Evolutionary conservation across 2,888 invertebrate species (phyloP).

Genomic region (Pyrochroa serraticornis): DNA sequence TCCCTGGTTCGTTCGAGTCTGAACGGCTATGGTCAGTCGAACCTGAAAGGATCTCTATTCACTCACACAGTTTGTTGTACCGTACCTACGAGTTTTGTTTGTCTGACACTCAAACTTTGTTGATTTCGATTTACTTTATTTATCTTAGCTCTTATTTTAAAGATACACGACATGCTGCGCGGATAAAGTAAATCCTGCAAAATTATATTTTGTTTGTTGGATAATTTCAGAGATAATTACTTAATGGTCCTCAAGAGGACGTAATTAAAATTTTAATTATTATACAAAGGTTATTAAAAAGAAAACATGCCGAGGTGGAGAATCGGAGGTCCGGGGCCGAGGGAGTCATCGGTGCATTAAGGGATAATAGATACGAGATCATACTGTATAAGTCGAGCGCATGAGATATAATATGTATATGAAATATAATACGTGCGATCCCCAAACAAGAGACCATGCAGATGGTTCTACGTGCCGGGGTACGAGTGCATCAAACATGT

Average conservation of each 20-base stretch:
- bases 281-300: neutral
- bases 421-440: constrained; percentile 48
- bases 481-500: constrained; percentile 51
- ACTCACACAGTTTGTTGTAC: constrained; percentile 17
- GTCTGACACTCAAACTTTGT: constrained; percentile 36
- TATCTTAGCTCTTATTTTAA: constrained; percentile 33
- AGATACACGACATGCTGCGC: constrained; percentile 32
- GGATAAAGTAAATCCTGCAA: constrained; percentile 21
- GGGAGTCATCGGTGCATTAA: constrained; percentile 29
- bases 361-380: constrained; percentile 16
- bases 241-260: constrained; percentile 24
- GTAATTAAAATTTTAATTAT: constrained; percentile 26
- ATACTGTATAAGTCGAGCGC: constrained; percentile 28
- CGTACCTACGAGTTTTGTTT: constrained; percentile 57
- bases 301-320: constrained; percentile 30
- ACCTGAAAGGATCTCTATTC: constrained; percentile 45
- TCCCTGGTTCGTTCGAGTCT: constrained; percentile 62
- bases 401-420: constrained; percentile 33
- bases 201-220: constrained; percentile 18
- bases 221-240: constrained; percentile 15
- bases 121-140: constrained; percentile 33
- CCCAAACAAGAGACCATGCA: constrained; percentile 52
- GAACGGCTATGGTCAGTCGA: constrained; percentile 53
- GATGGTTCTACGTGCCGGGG: constrained; percentile 52
- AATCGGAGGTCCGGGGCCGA: constrained; percentile 32